Evolutionary conservation across 2,888 invertebrate species (phyloP).

Genomic region (Toxonevra muliebris): DNA sequence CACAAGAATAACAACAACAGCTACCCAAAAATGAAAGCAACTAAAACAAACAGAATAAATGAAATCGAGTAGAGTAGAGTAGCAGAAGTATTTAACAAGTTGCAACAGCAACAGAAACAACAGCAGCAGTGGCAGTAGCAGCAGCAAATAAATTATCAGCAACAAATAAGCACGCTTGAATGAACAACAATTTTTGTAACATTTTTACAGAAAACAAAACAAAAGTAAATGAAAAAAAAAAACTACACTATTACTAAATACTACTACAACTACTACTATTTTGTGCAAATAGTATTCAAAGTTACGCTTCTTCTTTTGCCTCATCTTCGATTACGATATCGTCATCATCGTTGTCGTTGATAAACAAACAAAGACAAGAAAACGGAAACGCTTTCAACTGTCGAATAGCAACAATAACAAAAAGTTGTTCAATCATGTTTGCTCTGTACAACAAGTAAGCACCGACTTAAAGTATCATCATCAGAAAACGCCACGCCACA

Average conservation of each 20-base stretch:
- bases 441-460: conserved; percentile 16
- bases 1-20: conserved; percentile 31
- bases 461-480: conserved; percentile 9
- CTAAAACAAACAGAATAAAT: conserved; percentile 19
- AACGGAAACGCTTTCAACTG: conserved; percentile 59
- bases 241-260: conserved; percentile 1
- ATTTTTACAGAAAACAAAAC: conserved; percentile 1
- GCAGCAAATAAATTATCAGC: conserved; percentile 59
- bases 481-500: too few relatives aligned
- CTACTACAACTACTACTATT: too few relatives aligned
- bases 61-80: conserved; percentile 1
- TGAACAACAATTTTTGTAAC: conserved; percentile 42
- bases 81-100: conserved; percentile 51
- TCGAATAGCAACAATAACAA: conserved; percentile 43
- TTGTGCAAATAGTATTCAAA: neutral
- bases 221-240: neutral
- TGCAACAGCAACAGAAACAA: conserved; percentile 34
- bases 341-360: neutral
- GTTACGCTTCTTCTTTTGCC: neutral
- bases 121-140: conserved; percentile 28
- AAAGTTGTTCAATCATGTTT: conserved; percentile 53
- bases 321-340: too few relatives aligned
- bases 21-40: conserved; percentile 14
- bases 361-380: conserved; percentile 58
- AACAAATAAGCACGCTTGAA: conserved; percentile 56